Conservation (phyloP, 2,113 vertebrate genomes). For the Addax nasomaculatus region DNA sequence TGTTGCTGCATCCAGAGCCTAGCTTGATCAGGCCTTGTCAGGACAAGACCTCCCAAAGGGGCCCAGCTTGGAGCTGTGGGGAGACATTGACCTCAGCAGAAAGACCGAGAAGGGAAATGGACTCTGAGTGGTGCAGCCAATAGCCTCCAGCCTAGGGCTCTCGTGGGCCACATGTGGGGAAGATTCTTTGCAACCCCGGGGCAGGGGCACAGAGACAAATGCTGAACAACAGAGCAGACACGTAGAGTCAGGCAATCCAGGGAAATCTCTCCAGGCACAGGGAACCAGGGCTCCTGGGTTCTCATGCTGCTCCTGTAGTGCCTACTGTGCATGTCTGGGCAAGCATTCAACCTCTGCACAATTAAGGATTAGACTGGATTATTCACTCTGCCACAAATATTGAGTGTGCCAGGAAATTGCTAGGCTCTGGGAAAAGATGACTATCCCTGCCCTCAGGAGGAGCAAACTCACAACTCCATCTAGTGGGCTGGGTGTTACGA, state of each 20-base stretch:
- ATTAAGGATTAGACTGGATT: not conserved
- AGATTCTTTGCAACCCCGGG: not conserved
- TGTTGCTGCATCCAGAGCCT: not conserved
- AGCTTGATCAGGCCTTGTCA: not conserved
- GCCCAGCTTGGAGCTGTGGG: not conserved
- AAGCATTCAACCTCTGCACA: not conserved
- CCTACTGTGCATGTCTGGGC: not conserved
- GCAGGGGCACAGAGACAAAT: not conserved
- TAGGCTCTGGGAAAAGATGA: not conserved
- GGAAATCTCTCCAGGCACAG: not conserved
- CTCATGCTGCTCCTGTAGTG: not conserved
- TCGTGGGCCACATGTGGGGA: not conserved
- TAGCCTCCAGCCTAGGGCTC: not conserved
- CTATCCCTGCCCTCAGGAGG: not conserved
- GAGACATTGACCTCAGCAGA: not conserved
- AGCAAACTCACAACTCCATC: not conserved
- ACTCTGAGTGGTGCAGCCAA: not conserved
- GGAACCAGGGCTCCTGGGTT: not conserved
- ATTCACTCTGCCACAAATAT: not conserved
- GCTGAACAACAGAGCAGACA: not conserved
- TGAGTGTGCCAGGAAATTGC: not conserved
- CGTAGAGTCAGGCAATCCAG: not conserved
- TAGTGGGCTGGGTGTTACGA: not conserved
- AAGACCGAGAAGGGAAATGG: not conserved
- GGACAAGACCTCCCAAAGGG: not conserved